These are phyloP conservation scores for Buphagus erythrorhynchus DNA, from an alignment of 2,797 vertebrate species.

Conservation along the genomic window DNA sequence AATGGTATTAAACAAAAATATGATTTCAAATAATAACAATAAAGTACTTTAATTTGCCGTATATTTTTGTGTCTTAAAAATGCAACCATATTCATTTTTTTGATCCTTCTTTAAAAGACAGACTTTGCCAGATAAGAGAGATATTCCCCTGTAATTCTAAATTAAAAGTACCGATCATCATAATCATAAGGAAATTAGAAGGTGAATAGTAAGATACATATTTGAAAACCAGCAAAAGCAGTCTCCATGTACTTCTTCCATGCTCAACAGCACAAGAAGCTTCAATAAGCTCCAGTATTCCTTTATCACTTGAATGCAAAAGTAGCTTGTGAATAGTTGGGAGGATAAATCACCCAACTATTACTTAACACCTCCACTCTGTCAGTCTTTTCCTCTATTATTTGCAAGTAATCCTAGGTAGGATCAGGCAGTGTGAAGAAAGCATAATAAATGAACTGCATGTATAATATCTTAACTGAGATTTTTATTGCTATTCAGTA, in stretches of 20 bases:
- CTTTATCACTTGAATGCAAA: neutral
- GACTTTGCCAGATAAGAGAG: neutral
- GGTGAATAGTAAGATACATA: neutral
- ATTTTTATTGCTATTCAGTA: neutral
- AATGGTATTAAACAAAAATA: neutral
- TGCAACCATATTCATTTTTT: neutral
- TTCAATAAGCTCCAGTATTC: neutral
- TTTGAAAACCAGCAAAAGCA: neutral
- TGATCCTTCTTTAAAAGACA: neutral
- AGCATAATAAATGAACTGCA: neutral
- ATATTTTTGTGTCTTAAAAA: neutral
- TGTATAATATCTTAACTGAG: neutral
- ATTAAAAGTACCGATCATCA: neutral
- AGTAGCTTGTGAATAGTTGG: neutral
- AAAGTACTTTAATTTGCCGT: neutral
- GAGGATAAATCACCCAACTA: neutral
- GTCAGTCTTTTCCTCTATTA: neutral
- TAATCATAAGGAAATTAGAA: neutral
- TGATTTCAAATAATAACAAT: neutral
- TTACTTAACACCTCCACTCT: neutral
- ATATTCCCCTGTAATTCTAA: neutral
- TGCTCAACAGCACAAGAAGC: neutral
- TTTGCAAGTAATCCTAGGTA: conserved; percentile 5
- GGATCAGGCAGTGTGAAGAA: neutral
- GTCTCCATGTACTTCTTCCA: neutral